phyloP scores from a whole-genome alignment of 2,797 vertebrate species.

The Periophthalmus magnuspinnatus region DNA sequence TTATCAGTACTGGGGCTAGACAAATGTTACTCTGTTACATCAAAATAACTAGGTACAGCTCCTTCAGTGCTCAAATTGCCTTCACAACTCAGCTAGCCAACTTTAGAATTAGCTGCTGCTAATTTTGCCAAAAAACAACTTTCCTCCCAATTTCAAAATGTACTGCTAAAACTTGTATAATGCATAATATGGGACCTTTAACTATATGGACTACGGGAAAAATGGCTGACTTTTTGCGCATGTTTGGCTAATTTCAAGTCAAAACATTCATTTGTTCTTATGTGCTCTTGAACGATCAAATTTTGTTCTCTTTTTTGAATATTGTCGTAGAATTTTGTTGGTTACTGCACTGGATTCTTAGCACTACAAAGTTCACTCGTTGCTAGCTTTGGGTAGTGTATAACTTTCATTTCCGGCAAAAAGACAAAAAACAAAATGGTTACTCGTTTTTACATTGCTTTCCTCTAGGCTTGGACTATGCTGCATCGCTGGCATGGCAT shows the following conservation, averaged over 20 bases:
- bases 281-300: constrained; percentile 38
- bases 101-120: neutral
- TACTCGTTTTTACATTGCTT: constrained; percentile 38
- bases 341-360: constrained; percentile 60
- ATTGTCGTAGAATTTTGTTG: constrained; percentile 66
- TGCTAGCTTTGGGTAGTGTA: constrained; percentile 54
- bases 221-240: constrained; percentile 47
- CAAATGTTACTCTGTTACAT: too few relatives aligned
- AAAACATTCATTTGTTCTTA: constrained; percentile 30
- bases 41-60: too few relatives aligned
- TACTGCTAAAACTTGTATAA: neutral
- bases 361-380: constrained; percentile 51
- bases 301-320: constrained; percentile 50
- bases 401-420: constrained; percentile 14
- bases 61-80: neutral
- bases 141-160: neutral
- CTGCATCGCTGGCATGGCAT: constrained; percentile 71
- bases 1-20: too few relatives aligned
- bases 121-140: neutral
- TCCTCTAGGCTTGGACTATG: constrained; percentile 43
- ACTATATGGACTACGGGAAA: neutral
- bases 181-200: neutral
- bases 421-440: constrained; percentile 9
- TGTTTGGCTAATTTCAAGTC: constrained; percentile 47
- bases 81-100: neutral